A percentile compares a stretch with the other conserved stretches of the same genome.
Conservation (phyloP, 1,140 invertebrate species). For the Conus ventricosus region DNA sequence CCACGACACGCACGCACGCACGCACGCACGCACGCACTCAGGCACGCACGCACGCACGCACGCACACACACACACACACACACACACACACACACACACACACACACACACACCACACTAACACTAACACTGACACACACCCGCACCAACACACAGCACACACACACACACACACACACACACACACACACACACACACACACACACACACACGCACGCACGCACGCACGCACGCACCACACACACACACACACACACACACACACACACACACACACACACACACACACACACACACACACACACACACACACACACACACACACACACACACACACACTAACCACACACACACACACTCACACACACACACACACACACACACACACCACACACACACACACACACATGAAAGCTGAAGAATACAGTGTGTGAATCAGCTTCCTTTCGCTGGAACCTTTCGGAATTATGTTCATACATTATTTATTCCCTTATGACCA, state of each 20-base stretch:
- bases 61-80: too few species aligned
- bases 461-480: background rate
- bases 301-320: slow-evolving; percentile 5
- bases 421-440: too few species aligned
- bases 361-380: slow-evolving; percentile 20
- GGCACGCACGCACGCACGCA: too few species aligned
- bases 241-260: background rate
- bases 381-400: background rate
- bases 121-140: slow-evolving; percentile 6
- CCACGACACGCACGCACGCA: too few species aligned
- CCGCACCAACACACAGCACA: slow-evolving; percentile 15
- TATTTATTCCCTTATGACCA: background rate
- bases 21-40: too few species aligned
- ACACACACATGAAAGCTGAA: background rate
- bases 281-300: slow-evolving; percentile 25
- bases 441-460: background rate
- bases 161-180: slow-evolving; percentile 26
- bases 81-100: too few species aligned
- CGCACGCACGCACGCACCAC: background rate
- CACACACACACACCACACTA: background rate
- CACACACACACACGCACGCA: background rate
- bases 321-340: too few species aligned
- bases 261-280: slow-evolving; percentile 17
- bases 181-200: background rate
- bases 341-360: slow-evolving; percentile 17